Evolutionary conservation across 2,113 vertebrate genomes (phyloP), one percentile per base, ranked within the genome.

Genomic region (Bos indicus): DNA sequence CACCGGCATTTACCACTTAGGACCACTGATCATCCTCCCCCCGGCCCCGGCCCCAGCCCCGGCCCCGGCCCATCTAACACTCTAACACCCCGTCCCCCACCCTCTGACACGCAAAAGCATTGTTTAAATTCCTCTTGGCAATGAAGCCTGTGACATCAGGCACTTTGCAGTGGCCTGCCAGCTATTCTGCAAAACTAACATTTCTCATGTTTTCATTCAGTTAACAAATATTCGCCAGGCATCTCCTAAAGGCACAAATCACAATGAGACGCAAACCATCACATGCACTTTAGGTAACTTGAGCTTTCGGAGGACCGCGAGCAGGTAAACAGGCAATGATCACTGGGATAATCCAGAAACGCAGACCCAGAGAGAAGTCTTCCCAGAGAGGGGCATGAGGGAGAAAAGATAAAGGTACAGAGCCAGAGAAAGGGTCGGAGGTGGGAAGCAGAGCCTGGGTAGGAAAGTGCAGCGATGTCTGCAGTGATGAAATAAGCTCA

Each of bases 71-170:
- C 60, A 33, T 16, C 60, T 62, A 62, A 62, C 60, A 62, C 60
- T 62, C 60, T 16, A 62, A 62, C 14, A 15, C 28, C 28, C 62
- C 30, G 0, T 62, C 33, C 33, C 33, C 62, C 3, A 71, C n/a
- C n/a, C 36, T 7, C 19, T 80, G 62, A n/a, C 3, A 54, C 26
- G 48, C 16, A 21, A 88, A 85, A 91, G 28, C 36, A 90, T 48
- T 71, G 90, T 87, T 81, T 5, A 57, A 90, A 85, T 87, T 95
- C 90, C 62, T 64, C 60, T 74, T 95, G n/a, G 87, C 12, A 59
- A 90, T 4, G 17, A 33, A 88, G 13, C 10, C n/a, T n/a, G 15
- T 33, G 59, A 82, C 14, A 82, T 2, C 57, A 91, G 86, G 48
- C 78, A 48, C 17, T 77, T 30, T 26, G 9, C 48, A 52, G 56